phyloP scores from a whole-genome alignment of 2,113 vertebrate genomes.

The Coracopsis vasa region DNA sequence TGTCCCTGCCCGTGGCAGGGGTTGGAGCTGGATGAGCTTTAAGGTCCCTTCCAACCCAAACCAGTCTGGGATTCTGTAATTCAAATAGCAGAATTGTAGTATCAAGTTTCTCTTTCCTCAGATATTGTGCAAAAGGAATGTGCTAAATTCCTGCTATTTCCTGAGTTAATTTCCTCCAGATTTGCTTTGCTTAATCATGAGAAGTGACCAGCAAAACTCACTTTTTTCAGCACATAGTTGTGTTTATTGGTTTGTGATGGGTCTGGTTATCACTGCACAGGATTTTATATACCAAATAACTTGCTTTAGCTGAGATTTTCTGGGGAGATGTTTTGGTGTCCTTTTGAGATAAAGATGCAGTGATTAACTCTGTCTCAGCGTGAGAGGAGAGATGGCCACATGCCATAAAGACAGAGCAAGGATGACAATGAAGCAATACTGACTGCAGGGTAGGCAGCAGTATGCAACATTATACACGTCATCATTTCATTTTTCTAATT shows the following conservation, averaged over 20 bases:
- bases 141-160: background rate
- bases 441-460: background rate
- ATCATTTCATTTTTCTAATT: background rate
- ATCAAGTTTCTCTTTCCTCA: background rate
- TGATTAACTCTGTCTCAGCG: background rate
- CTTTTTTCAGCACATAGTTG: background rate
- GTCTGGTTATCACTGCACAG: background rate
- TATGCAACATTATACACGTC: background rate
- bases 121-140: background rate
- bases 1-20: background rate
- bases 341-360: background rate
- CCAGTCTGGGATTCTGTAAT: background rate
- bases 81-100: background rate
- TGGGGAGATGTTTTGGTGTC: background rate
- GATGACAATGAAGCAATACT: background rate
- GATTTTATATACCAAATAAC: background rate
- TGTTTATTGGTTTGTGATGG: background rate
- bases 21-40: background rate
- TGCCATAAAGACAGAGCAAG: background rate
- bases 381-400: background rate
- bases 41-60: background rate
- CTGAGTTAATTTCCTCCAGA: background rate
- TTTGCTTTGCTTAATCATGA: background rate
- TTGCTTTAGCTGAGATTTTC: background rate
- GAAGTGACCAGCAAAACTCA: background rate